Evolutionary conservation across 2,113 vertebrate species (phyloP).

Genomic region (Varanus salvator): DNA sequence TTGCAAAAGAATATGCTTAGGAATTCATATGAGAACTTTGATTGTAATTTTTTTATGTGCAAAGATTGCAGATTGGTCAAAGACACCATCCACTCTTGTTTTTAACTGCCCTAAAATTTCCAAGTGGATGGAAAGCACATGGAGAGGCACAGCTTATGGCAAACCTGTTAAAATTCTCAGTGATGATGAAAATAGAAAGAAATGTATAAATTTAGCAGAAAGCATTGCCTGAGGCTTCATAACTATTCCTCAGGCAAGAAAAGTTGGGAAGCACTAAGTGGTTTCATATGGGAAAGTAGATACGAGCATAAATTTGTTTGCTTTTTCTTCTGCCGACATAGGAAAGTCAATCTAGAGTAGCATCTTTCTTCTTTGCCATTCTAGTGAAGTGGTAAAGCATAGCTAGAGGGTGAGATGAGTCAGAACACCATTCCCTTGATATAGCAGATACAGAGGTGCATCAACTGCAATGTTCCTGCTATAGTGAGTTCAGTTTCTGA

Average conservation of each 20-base stretch:
- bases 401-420: slow-evolving; percentile 27
- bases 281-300: slow-evolving; percentile 16
- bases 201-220: slow-evolving; percentile 38
- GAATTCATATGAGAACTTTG: not conserved
- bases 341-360: not conserved
- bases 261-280: slow-evolving; percentile 10
- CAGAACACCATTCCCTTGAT: not conserved
- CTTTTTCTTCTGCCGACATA: not conserved
- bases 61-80: not conserved
- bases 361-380: slow-evolving; percentile 23
- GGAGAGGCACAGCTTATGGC: slow-evolving; percentile 7
- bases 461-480: slow-evolving; percentile 20
- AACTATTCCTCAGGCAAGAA: slow-evolving; percentile 1
- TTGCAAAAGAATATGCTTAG: not conserved
- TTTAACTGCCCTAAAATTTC: not conserved
- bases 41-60: not conserved
- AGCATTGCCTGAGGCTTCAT: slow-evolving; percentile 42
- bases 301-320: not conserved
- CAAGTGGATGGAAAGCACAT: not conserved
- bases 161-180: slow-evolving; percentile 41
- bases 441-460: slow-evolving; percentile 22
- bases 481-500: slow-evolving; percentile 31
- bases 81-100: not conserved
- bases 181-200: slow-evolving; percentile 15
- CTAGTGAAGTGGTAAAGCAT: not conserved